Evolutionary conservation across 1,140 invertebrate genomes (phyloP).

Genomic region (Polypedilum vanderplanki): DNA sequence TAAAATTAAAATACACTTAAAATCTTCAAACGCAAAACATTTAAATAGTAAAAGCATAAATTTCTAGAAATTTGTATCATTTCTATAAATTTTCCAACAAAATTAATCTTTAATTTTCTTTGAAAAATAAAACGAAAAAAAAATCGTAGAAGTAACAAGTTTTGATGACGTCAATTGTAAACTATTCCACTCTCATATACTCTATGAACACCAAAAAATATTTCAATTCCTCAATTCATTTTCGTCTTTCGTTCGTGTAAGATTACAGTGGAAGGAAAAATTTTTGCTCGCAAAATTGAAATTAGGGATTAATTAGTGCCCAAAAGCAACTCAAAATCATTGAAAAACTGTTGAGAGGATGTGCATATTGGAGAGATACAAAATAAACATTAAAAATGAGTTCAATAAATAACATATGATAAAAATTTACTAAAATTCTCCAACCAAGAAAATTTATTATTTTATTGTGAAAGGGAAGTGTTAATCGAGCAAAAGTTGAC

Average conservation of each 20-base stretch:
- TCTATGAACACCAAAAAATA: not conserved
- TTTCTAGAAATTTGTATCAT: too few species aligned
- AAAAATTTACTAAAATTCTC: constrained; percentile 1
- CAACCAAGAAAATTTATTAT: not conserved
- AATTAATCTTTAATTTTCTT: too few species aligned
- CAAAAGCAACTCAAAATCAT: not conserved
- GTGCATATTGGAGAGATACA: not conserved
- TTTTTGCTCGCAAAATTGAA: constrained; percentile 7
- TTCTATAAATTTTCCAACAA: too few species aligned
- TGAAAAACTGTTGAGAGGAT: not conserved
- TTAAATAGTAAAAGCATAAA: too few species aligned
- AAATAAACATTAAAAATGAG: not conserved
- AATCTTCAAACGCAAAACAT: too few species aligned
- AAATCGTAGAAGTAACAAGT: too few species aligned
- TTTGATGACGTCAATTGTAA: too few species aligned
- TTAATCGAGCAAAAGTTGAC: not conserved
- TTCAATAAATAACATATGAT: constrained; percentile 14
- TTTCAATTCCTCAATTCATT: not conserved
- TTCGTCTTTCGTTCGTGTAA: not conserved
- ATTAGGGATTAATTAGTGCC: not conserved
- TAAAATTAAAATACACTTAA: too few species aligned
- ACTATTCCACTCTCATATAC: too few species aligned
- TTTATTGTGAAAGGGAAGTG: not conserved
- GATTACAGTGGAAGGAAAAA: not conserved
- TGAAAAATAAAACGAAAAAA: too few species aligned